phyloP scores from a whole-genome alignment of 2,888 invertebrate genomes.

The Zonitis immaculata region DNA sequence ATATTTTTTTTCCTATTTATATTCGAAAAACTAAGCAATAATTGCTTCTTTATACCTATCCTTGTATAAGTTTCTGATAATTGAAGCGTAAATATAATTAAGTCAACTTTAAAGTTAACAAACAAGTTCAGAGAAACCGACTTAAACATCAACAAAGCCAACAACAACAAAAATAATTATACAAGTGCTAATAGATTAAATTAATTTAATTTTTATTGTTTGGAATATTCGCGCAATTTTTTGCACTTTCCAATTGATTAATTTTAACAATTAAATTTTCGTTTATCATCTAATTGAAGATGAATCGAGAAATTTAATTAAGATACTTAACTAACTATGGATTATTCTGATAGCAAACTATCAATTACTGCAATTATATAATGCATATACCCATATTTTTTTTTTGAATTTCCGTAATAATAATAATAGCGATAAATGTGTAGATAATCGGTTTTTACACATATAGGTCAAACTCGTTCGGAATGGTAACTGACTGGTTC shows the following conservation, averaged over 20 bases:
- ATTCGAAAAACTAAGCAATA: background rate
- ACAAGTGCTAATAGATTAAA: slow-evolving; percentile 12
- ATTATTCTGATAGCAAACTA: background rate
- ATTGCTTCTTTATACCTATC: background rate
- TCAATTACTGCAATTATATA: background rate
- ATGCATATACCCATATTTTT: background rate
- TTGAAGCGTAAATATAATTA: slow-evolving; percentile 21
- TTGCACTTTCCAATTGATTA: background rate
- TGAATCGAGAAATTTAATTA: background rate
- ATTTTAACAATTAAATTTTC: background rate
- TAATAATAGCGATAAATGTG: too few relatives aligned
- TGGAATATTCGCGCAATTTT: background rate
- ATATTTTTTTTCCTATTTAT: background rate
- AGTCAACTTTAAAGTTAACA: slow-evolving; percentile 15
- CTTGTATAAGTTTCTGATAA: slow-evolving; percentile 7
- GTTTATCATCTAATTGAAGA: background rate
- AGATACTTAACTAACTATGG: background rate
- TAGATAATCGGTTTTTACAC: too few relatives aligned
- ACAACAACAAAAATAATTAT: background rate
- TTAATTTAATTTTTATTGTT: slow-evolving; percentile 5
- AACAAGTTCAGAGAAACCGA: slow-evolving; percentile 13
- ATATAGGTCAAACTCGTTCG: too few relatives aligned
- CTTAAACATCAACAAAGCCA: background rate
- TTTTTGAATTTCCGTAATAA: background rate
- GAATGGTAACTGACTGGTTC: too few relatives aligned